Evolutionary conservation across 2,113 vertebrate genomes (phyloP), one percentile per base, ranked within the genome.

Genomic region (Psophia crepitans): DNA sequence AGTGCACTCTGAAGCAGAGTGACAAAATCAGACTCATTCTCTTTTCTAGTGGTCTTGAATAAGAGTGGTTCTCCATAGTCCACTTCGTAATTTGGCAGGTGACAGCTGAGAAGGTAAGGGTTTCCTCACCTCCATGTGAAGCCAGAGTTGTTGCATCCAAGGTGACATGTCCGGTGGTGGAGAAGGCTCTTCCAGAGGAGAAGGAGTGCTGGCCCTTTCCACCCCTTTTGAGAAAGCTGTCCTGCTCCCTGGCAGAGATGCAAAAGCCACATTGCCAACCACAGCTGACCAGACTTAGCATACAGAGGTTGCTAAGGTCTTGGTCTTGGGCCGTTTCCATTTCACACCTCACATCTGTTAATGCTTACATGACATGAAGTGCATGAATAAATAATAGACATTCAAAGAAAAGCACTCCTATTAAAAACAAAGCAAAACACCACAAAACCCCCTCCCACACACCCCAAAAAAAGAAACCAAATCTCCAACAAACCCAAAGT

Each of bases 201-300:
- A 16, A 70, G 2, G 8, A 56, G 11, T 8, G 5, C 18, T 58
- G 19, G 15, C 26, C 14, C 14, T 64, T 41, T 64, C 30, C 23
- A 46, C 5, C 1, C 2, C 2, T 51, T 13, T 23, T 44, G 49
- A 77, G 12, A 65, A 87, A 74, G 21, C 20, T 65, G 33, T 61
- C 21, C 54, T 65, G 18, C 30, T 93, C 14, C 14, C 24, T 71
- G 17, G 8, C 41, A 66, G 46, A 90, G 75, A 74, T 2, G 4
- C 9, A 70, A 87, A 93, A 43, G 12, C 7, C 20, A 28, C 5
- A 3, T 5, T 60, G 9, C 13, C 30, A 81, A 18, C 8, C 6
- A 41, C 0, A 0, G 8, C 6, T 74, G n/a, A 48, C 9, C 21
- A 33, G 33, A n/a, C 12, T 87, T 54, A 46, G 13, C 1, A 2